Conservation (phyloP, 2,888 invertebrate species). For the Oscheius myriophilus region DNA sequence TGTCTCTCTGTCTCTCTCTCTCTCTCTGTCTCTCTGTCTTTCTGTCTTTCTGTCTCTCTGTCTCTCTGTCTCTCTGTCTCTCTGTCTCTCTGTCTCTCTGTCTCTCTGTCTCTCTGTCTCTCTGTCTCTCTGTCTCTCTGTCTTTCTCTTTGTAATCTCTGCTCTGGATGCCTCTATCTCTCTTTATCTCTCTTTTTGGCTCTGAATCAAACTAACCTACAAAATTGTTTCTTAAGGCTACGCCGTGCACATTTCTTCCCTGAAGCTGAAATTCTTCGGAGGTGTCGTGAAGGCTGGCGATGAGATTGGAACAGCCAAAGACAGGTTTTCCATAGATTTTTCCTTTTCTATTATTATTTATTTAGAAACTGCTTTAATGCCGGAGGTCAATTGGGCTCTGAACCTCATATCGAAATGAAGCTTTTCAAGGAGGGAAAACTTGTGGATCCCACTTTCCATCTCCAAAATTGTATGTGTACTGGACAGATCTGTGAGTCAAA, state of each 20-base stretch:
- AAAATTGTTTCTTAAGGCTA: constrained; percentile 58
- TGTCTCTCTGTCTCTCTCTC: too few relatives aligned
- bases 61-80: too few relatives aligned
- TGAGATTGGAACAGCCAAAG: constrained; percentile 53
- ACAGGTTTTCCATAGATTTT: constrained; percentile 24
- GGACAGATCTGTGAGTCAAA: constrained; percentile 71
- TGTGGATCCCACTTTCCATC: constrained; percentile 68
- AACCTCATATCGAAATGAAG: constrained; percentile 44
- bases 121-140: background rate
- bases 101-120: too few relatives aligned
- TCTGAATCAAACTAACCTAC: background rate
- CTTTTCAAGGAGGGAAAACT: constrained; percentile 57
- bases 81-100: background rate
- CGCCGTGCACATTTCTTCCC: constrained; percentile 63
- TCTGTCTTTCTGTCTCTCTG: too few relatives aligned
- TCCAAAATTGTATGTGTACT: constrained; percentile 69
- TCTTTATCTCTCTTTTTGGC: too few relatives aligned
- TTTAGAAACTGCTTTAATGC: constrained; percentile 37
- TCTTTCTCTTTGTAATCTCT: too few relatives aligned
- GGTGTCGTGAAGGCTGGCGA: constrained; percentile 62
- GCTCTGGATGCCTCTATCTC: too few relatives aligned
- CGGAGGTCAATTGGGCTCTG: constrained; percentile 39
- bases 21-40: background rate
- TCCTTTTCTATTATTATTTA: background rate
- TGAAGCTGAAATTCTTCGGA: constrained; percentile 63